These are phyloP conservation scores for Alethe castanea DNA, from an alignment of 2,113 vertebrate species.

Conservation along the genomic window DNA sequence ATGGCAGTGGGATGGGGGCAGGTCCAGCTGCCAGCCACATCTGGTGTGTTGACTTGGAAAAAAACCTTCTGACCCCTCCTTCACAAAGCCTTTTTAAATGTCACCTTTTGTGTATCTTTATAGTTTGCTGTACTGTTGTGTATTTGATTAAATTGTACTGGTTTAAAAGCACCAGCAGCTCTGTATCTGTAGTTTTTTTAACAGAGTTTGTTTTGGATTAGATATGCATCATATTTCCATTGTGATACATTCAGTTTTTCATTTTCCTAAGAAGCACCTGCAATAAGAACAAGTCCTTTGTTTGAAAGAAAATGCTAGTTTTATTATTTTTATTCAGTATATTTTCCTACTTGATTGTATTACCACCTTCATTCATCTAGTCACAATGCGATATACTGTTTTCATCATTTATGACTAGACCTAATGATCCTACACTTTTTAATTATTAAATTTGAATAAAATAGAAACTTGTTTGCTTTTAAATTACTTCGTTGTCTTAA, in stretches of 20 bases:
- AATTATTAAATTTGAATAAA: slow-evolving; percentile 5
- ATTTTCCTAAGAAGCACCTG: neutral
- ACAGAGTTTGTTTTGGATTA: neutral
- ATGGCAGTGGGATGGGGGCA: neutral
- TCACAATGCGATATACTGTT: neutral
- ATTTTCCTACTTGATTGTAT: neutral
- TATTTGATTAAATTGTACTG: neutral
- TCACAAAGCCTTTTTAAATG: neutral
- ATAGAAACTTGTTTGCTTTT: neutral
- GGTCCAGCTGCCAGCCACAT: neutral
- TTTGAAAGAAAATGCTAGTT: neutral
- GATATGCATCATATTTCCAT: neutral
- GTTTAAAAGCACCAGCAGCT: neutral
- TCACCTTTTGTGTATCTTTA: neutral
- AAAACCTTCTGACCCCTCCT: neutral
- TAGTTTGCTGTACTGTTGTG: neutral
- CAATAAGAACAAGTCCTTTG: neutral
- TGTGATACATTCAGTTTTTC: neutral
- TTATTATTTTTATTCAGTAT: neutral
- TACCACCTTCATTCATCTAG: neutral
- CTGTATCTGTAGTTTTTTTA: neutral
- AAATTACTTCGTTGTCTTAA: slow-evolving; percentile 1
- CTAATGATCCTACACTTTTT: neutral
- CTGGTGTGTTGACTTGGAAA: neutral
- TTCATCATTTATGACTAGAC: neutral